phyloP scores from a whole-genome alignment of 2,113 vertebrate genomes.

The Aspiorhynchus laticeps region DNA sequence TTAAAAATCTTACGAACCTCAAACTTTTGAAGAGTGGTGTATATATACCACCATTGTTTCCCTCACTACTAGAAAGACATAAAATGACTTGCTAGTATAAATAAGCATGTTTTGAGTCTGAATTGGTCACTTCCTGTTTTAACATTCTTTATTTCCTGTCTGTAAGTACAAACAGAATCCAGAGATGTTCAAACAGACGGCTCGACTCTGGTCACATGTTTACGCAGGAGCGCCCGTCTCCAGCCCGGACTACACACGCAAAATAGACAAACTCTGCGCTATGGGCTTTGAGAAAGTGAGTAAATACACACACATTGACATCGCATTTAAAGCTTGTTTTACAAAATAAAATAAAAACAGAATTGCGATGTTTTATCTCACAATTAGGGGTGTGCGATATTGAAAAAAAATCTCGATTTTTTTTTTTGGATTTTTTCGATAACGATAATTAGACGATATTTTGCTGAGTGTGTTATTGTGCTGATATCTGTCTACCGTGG shows the following conservation, averaged over 20 bases:
- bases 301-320: too few species aligned
- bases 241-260: constrained; percentile 94
- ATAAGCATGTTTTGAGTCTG: neutral
- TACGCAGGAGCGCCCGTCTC: constrained; percentile 94
- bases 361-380: too few species aligned
- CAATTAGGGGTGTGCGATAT: too few species aligned
- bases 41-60: neutral
- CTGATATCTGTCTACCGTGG: too few species aligned
- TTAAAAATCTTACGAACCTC: too few species aligned
- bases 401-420: too few species aligned
- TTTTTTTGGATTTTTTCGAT: too few species aligned
- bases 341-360: too few species aligned
- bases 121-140: constrained; percentile 68
- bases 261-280: constrained; percentile 99
- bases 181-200: constrained; percentile 99
- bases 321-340: too few species aligned
- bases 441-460: too few species aligned
- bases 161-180: constrained; percentile 96
- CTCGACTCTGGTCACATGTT: constrained; percentile 95
- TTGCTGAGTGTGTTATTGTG: too few species aligned
- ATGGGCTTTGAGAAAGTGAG: constrained; percentile 98
- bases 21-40: too few species aligned
- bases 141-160: neutral
- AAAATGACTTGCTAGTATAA: neutral
- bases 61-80: neutral